Conservation (phyloP, 2,888 invertebrate genomes). For the Leptinotarsa peninsularis region DNA sequence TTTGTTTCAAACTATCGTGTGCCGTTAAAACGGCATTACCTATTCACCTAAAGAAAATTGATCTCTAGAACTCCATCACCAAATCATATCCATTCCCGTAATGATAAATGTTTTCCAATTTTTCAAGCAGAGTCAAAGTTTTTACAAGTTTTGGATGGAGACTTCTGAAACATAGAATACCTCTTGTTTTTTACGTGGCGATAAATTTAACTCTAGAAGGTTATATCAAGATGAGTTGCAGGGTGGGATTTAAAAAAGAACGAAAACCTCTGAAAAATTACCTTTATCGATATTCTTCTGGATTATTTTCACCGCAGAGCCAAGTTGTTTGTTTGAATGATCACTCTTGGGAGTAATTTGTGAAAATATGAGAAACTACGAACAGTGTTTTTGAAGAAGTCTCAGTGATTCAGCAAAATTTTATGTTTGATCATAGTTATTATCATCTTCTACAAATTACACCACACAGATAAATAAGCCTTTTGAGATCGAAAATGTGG, state of each 20-base stretch:
- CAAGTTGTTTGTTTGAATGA: slow-evolving; percentile 11
- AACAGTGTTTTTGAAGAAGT: not conserved
- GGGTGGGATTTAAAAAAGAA: not conserved
- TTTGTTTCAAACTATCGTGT: too few species aligned
- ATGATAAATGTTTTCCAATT: not conserved
- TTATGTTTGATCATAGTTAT: too few species aligned
- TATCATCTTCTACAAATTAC: too few species aligned
- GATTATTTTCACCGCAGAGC: not conserved
- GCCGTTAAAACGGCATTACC: too few species aligned
- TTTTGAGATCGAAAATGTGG: too few species aligned
- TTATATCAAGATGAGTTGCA: not conserved
- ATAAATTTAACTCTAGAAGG: not conserved
- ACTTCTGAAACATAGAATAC: not conserved
- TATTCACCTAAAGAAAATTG: too few species aligned
- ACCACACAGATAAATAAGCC: too few species aligned
- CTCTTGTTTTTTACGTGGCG: not conserved
- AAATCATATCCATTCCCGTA: too few species aligned
- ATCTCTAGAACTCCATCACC: too few species aligned
- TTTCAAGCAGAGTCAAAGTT: not conserved
- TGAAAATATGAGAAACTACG: not conserved
- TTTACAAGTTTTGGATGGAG: not conserved
- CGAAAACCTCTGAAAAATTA: not conserved
- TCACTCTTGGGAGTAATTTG: slow-evolving; percentile 5
- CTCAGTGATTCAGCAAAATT: too few species aligned
- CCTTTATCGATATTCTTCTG: not conserved